Conservation (phyloP, 2,113 vertebrate species). For the Crotalus horridus region DNA sequence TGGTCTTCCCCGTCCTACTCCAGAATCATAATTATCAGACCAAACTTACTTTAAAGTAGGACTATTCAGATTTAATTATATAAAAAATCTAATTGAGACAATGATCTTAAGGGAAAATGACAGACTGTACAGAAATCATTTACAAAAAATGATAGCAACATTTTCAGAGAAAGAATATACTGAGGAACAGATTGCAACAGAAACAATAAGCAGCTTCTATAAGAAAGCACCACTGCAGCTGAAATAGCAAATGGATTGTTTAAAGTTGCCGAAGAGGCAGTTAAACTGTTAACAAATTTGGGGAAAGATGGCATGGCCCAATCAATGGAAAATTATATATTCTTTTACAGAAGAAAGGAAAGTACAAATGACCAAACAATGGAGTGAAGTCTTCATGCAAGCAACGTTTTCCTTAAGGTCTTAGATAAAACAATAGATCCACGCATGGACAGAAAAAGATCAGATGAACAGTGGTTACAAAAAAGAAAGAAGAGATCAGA, state of each 20-base stretch:
- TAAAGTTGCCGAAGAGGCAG: not conserved
- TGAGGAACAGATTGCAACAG: not conserved
- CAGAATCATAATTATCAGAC: not conserved
- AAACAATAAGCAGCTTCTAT: not conserved
- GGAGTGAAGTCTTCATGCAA: not conserved
- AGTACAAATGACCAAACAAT: not conserved
- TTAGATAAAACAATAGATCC: not conserved
- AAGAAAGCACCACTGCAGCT: not conserved
- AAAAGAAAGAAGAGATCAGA: not conserved
- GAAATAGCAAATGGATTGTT: not conserved
- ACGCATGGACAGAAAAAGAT: not conserved
- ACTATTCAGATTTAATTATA: not conserved
- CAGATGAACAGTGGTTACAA: not conserved
- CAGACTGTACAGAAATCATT: not conserved
- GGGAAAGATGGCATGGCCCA: not conserved
- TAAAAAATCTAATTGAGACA: not conserved
- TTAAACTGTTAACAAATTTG: not conserved
- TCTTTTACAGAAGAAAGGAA: not conserved
- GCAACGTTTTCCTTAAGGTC: not conserved
- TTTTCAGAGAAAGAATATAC: not conserved
- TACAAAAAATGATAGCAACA: not conserved
- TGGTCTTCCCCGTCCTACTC: not conserved
- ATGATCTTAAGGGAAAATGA: not conserved
- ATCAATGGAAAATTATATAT: not conserved
- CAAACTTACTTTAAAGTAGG: not conserved